Base-by-base conservation (phyloP, 1,140 invertebrate genomes). In the Temnothorax nylanderi region DNA sequence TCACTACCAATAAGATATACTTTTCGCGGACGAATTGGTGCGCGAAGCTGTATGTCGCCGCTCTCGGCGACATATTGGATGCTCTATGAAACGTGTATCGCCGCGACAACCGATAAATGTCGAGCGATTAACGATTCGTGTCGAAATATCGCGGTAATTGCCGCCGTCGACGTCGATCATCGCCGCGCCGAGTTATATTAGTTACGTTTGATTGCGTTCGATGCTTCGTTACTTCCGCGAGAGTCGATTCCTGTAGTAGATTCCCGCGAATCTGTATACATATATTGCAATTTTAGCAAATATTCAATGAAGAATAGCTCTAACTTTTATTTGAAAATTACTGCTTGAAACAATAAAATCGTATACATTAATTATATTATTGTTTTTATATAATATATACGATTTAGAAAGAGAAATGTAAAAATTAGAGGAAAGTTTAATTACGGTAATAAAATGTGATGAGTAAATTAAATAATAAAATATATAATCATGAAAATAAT, bases 51-150 rank as follows among this genome's bases (percentile, higher is more conserved):
- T 69, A 26, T 51, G 18, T 16, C 21, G 7, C 32, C 32, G 18
- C 26, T 60, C 8, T 32, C 51, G 51, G 3, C 54, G 41, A 75
- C 32, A 60, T 54, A 49, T 62, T 75, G 69, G 32, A 84, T 47
- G 44, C 44, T 84, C 69, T 84, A 74, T 74, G 69, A 84, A 84
- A 84, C 44, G 80, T 54, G 54, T 41, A 69, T 84, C 80, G 72
- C 69, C 41, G 54, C 69, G 54, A 84, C 69, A 75, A 44, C 54
- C 54, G 80, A 84, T 84, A 84, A 74, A 84, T 74, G 80, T 84
- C 80, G 69, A 62, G 54, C 80, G 80, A 75, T 84, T 84, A 84
- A 84, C 80, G 67, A 84, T 74, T 74, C 69, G 54, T 49, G 80
- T 84, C 80, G 80, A 74, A 60, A 60, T 84, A 84, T 84, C 69